Evolutionary conservation across 2,113 vertebrate species (phyloP).

Genomic region (Alethe castanea): DNA sequence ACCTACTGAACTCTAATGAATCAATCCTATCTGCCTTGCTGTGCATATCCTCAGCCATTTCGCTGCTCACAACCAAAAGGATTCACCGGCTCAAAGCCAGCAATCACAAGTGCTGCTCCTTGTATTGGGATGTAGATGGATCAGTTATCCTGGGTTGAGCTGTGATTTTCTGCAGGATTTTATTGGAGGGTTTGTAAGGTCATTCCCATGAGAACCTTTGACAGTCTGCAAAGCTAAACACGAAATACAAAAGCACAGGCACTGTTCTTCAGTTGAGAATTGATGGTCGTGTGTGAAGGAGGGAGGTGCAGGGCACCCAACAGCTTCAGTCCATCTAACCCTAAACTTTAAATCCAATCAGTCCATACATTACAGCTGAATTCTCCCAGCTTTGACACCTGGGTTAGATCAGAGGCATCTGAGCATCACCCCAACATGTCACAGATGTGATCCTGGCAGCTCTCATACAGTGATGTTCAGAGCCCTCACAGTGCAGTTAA

Average conservation of each 20-base stretch:
- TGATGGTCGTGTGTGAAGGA: neutral
- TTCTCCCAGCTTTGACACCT: neutral
- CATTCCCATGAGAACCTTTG: neutral
- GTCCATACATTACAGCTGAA: neutral
- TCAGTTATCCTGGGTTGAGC: neutral
- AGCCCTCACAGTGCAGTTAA: neutral
- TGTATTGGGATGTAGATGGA: neutral
- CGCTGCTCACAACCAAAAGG: neutral
- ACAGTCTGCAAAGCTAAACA: neutral
- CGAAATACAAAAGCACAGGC: neutral
- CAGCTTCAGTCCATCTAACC: neutral
- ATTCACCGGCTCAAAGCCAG: neutral
- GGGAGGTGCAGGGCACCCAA: neutral
- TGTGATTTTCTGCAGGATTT: neutral
- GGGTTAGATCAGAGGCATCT: neutral
- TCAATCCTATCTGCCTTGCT: neutral
- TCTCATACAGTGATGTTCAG: neutral
- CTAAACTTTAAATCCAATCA: neutral
- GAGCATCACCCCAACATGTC: neutral
- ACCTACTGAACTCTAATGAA: constrained; percentile 42
- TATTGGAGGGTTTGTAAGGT: neutral
- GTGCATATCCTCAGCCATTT: neutral
- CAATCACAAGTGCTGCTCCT: neutral
- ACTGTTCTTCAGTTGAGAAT: neutral
- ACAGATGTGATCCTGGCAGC: constrained; percentile 30